A percentile compares a stretch with the other conserved stretches of the same genome.
These are phyloP conservation scores for Bradynema listronoti DNA, from an alignment of 1,140 invertebrate species.

Conservation along the genomic window DNA sequence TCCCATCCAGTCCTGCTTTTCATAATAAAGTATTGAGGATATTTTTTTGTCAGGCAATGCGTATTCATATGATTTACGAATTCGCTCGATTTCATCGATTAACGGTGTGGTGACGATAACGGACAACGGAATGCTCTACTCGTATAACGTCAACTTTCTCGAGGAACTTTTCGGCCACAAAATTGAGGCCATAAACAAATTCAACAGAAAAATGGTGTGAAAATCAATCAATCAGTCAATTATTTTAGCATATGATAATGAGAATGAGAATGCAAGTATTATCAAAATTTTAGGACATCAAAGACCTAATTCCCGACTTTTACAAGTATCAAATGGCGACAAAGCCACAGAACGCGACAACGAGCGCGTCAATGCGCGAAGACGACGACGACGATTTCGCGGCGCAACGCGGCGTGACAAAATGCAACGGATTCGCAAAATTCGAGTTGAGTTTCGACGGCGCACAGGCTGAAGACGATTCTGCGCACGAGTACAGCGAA, in stretches of 20 bases:
- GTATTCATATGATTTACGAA: slow-evolving; percentile 36
- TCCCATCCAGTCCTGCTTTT: no score
- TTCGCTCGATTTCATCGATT: slow-evolving; percentile 43
- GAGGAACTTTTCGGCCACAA: slow-evolving; percentile 38
- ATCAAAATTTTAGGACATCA: slow-evolving; percentile 44
- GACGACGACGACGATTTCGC: no score
- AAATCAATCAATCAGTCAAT: neutral
- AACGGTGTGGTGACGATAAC: slow-evolving; percentile 45
- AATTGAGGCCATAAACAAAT: neutral
- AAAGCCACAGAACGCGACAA: slow-evolving; percentile 18
- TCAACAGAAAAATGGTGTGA: neutral
- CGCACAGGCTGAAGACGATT: neutral
- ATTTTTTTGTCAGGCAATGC: slow-evolving; percentile 24
- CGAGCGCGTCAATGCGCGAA: no score
- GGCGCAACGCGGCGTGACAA: neutral
- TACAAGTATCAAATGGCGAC: slow-evolving; percentile 44
- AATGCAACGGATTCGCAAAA: neutral
- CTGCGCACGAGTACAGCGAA: no score
- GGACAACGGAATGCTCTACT: slow-evolving; percentile 38
- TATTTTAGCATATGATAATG: neutral
- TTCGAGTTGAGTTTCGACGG: neutral
- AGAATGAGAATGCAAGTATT: no score
- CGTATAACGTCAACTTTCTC: slow-evolving; percentile 48
- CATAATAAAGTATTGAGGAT: slow-evolving; percentile 4
- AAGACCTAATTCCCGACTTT: slow-evolving; percentile 42